Evolutionary conservation across 2,797 vertebrate species (phyloP).

Genomic region (Dicrostonyx torquatus): DNA sequence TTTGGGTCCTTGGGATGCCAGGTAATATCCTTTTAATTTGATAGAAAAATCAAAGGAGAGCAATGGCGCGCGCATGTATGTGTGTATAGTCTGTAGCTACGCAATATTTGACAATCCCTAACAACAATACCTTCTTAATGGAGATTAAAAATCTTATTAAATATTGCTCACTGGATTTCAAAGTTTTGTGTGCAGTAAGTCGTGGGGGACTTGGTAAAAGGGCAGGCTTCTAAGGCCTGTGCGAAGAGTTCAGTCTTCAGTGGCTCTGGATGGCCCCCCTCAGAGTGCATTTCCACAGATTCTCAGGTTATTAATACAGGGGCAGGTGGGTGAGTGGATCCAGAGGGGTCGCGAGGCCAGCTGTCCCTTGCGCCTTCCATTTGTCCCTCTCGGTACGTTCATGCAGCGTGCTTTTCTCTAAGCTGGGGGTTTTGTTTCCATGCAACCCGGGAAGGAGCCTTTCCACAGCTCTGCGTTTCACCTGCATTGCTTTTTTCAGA

Average conservation of each 20-base stretch:
- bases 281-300: neutral
- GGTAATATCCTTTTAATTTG: neutral
- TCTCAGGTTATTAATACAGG: neutral
- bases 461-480: slow-evolving; percentile 11
- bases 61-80: neutral
- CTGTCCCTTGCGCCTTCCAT: neutral
- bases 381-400: neutral
- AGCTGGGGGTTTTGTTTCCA: slow-evolving; percentile 39
- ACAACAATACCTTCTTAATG: neutral
- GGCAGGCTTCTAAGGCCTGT: neutral
- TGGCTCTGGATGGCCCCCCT: neutral
- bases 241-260: neutral
- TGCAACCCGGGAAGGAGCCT: slow-evolving; percentile 37
- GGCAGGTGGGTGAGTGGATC: neutral
- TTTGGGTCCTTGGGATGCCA: neutral
- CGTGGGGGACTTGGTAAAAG: neutral
- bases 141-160: neutral
- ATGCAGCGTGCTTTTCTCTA: neutral
- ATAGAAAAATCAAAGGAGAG: slow-evolving; percentile 2
- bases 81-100: neutral
- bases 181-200: neutral
- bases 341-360: neutral
- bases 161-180: neutral
- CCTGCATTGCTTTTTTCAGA: slow-evolving; percentile 68
- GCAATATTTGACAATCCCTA: neutral